Evolutionary conservation across 2,113 vertebrate genomes (phyloP).

Genomic region (Blennius ocellaris): DNA sequence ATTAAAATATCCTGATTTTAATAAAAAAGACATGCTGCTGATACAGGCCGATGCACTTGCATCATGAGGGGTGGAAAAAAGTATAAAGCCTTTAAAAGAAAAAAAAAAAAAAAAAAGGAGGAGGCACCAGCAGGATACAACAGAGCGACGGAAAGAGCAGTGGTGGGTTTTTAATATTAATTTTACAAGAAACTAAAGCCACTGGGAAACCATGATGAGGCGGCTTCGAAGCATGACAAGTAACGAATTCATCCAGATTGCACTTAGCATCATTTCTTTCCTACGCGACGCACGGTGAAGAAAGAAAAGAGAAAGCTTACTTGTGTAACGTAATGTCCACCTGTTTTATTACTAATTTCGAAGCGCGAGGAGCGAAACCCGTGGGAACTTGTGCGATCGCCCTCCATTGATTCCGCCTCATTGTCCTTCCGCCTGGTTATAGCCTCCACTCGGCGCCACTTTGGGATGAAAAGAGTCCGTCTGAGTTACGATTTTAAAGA

Average conservation of each 20-base stretch:
- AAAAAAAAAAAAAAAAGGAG: no score
- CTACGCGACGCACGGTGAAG: neutral
- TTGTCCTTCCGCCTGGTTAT: conserved; percentile 3
- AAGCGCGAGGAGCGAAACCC: neutral
- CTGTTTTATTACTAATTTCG: conserved; percentile 1
- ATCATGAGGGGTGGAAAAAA: neutral
- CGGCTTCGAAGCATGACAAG: conserved; percentile 25
- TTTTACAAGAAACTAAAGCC: conserved; percentile 34
- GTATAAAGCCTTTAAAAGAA: no score
- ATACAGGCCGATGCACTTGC: neutral
- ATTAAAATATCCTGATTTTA: conserved; percentile 33
- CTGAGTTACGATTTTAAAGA: conserved; percentile 28
- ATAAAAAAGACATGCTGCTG: neutral
- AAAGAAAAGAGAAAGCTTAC: neutral
- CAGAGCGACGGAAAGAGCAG: conserved; percentile 1
- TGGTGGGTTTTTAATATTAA: conserved; percentile 21
- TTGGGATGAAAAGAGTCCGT: conserved; percentile 19
- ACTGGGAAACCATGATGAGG: conserved; percentile 12
- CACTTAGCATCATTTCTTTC: conserved; percentile 20
- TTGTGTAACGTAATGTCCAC: conserved; percentile 1
- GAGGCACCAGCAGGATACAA: neutral
- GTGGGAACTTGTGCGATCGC: neutral
- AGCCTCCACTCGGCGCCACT: conserved; percentile 21
- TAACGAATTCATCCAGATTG: conserved; percentile 42
- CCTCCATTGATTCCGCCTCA: conserved; percentile 11